These are phyloP conservation scores for Anagyrus pseudococci DNA, from an alignment of 2,888 invertebrate species.

Conservation along the genomic window DNA sequence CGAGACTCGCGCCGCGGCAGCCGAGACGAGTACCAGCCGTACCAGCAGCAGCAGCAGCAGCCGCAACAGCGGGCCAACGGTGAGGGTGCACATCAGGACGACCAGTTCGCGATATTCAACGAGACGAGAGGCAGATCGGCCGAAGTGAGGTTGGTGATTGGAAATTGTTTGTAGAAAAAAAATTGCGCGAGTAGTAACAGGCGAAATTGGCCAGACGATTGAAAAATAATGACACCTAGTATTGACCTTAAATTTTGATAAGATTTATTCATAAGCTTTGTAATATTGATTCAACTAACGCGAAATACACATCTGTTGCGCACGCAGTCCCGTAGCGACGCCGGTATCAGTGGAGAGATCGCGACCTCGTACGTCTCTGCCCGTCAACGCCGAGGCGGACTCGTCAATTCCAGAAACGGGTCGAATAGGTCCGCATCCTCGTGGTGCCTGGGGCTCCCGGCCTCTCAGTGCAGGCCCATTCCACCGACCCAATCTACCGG, in stretches of 20 bases:
- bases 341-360: conserved; percentile 42
- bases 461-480: conserved; percentile 74
- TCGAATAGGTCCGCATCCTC: conserved; percentile 45
- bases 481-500: conserved; percentile 65
- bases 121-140: conserved; percentile 50
- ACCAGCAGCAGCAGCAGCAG: conserved; percentile 28
- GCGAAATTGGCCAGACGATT: neutral
- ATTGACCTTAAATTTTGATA: too few species aligned
- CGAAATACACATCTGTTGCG: too few species aligned
- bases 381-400: conserved; percentile 36
- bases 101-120: conserved; percentile 28
- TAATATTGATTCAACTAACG: too few species aligned
- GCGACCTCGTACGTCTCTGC: conserved; percentile 46
- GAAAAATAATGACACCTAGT: too few species aligned
- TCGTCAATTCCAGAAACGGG: neutral
- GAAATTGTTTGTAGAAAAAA: too few species aligned
- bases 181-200: neutral
- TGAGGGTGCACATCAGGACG: conserved; percentile 25
- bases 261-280: too few species aligned
- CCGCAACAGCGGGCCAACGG: conserved; percentile 7
- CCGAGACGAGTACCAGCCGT: too few species aligned
- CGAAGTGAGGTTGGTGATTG: conserved; percentile 45
- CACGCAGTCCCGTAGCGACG: conserved; percentile 47
- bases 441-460: conserved; percentile 60
- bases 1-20: conserved; percentile 68